Evolutionary conservation across 64 coral and sea anemone species (phyloP).

Genomic region (Montipora sp.): DNA sequence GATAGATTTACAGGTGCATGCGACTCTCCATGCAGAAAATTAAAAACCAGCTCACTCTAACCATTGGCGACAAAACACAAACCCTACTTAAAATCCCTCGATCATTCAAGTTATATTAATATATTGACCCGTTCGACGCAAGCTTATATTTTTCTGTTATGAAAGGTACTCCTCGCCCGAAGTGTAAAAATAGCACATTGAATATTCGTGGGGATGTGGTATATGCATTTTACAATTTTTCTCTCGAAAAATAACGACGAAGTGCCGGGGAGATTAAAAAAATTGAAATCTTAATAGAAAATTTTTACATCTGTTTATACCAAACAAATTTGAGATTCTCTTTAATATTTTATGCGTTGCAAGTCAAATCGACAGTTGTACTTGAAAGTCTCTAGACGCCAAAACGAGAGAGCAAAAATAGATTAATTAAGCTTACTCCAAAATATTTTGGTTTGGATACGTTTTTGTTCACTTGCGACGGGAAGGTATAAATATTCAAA

Average conservation of each 20-base stretch:
- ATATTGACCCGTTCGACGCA: background rate
- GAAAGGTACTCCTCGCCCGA: background rate
- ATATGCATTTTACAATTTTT: too few species aligned
- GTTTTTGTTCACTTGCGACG: background rate
- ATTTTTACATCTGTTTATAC: background rate
- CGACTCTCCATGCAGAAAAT: slow-evolving; percentile 2
- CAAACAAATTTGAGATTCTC: background rate
- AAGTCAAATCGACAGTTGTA: background rate
- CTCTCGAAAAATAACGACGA: background rate
- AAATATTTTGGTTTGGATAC: background rate
- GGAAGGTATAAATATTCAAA: background rate
- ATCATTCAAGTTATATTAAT: background rate
- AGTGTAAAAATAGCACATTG: slow-evolving; percentile 1
- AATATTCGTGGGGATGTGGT: background rate
- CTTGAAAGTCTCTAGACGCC: background rate
- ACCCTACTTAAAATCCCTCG: background rate
- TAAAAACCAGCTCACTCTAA: background rate
- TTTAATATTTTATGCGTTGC: background rate
- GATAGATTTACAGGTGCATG: background rate
- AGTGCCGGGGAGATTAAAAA: background rate
- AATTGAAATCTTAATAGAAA: background rate
- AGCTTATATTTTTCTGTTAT: background rate
- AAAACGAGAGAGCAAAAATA: background rate
- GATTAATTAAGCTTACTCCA: background rate
- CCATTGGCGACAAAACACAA: background rate